Base-by-base conservation (phyloP, 2,888 invertebrate genomes). In the Eulithis prunata region DNA sequence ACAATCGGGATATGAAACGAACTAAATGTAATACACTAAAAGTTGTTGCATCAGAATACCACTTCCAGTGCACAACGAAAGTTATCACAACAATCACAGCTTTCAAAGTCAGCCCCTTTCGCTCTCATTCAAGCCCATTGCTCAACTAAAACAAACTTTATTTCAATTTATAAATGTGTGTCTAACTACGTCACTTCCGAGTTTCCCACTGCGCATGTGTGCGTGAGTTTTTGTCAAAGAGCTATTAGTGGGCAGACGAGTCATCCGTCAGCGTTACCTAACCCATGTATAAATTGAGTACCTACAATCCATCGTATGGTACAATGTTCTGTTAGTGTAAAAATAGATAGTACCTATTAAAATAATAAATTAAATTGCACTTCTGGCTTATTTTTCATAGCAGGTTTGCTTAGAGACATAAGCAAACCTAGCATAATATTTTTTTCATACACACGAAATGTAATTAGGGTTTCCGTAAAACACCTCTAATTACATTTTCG, bases 61-160 rank as follows among this genome's bases (percentile, higher is more conserved):
- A 69, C 57, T 68, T 72, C 71, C 73, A 74, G 75, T 72, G 64
- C 64, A 55, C 69, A 75, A 73, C 72, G 75, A 79, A 78, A 75
- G 76, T 81, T 88, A 86, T 86, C 87, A 81, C 87, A 86, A 87
- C 85, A 88, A 87, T 87, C 83, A 75, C 71, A 74, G 76, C 73
- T 76, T 61, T 58, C 60, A 69, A 68, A 68, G 70, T 69, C 67
- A 68, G 71, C 77, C 85, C 87, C 88, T 91, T 89, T 91, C 91
- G 80, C 85, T 91, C 90, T 90, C 92, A 90, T 90, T 90, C 90
- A 90, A 86, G 87, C 87, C 86, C 84, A 86, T 82, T 89, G 88
- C 87, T 86, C 90, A 91, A 93, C 92, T 93, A 91, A 92, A 92
- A 89, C 90, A 88, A 91, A 91, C 90, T 92, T 91, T 90, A 92